Base-by-base conservation (phyloP, 2,113 vertebrate species). In the Nestor notabilis region DNA sequence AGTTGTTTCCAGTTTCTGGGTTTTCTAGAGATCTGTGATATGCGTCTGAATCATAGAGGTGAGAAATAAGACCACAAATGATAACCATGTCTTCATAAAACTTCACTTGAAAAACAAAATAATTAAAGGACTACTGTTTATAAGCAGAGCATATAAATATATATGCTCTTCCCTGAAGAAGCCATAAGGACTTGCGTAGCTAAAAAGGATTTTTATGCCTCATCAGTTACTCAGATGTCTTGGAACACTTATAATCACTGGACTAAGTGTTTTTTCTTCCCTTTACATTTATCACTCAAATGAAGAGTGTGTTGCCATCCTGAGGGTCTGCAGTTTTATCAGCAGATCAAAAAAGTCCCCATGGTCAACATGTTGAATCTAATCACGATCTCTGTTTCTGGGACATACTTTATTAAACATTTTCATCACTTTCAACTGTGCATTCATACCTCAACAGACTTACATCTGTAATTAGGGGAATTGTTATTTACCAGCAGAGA, bases 391-490 rank as follows among this genome's bases (percentile, higher is more conserved):
- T 85, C 76, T 56, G 5, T 97, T 97, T 76, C 96, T 53, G 56
- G 81, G 69, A 56, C 64, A 88, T 91, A 53, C 85, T 97, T 98
- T 98, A 98, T 97, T 98, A 97, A 97, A 96, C 84, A 50, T 98
- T 98, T 97, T 89, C 94, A 97, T 97, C 96, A 95, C 72, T 97
- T 96, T 97, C 86, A 93, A 29, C 66, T 19, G 60, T 41, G 53
- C 87, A 55, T 79, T 90, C 89, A 44, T 96, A 65, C 77, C 78
- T 85, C 55, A 80, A 15, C 94, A 96, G 97, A 98, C 97, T 98
- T 98, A 97, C 98, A 83, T 97, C 92, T 95, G 87, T 95, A 98
- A 98, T 98, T 98, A 98, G 96, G 89, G 64, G 66, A 89, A 68
- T 89, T 64, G 75, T 96, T 98, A 97, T 97, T 98, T 98, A 98